Conservation (phyloP, 2,888 invertebrate genomes). For the Cerastoderma edule region DNA sequence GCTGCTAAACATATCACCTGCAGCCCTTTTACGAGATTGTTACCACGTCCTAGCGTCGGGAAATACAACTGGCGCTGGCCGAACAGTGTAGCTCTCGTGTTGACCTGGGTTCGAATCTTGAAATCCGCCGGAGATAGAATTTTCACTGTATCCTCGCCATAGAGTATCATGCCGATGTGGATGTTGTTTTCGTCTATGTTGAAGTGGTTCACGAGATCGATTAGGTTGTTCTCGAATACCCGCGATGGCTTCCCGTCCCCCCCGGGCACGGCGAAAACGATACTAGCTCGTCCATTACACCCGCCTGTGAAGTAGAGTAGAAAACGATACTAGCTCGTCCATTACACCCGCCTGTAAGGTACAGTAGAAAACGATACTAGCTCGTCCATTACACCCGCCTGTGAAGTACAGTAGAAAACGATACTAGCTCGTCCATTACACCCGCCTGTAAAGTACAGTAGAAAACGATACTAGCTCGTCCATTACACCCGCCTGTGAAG, state of each 20-base stretch:
- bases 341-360: too few species aligned
- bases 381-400: too few species aligned
- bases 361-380: too few species aligned
- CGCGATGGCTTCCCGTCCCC: neutral
- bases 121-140: neutral
- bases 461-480: too few species aligned
- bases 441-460: too few species aligned
- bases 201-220: neutral
- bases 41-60: neutral
- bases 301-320: conserved; percentile 3
- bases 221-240: neutral
- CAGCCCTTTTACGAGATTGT: neutral
- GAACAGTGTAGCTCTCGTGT: neutral
- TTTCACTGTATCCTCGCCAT: neutral
- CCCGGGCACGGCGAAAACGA: conserved; percentile 4
- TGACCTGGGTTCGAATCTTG: conserved; percentile 12
- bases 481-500: too few species aligned
- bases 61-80: neutral
- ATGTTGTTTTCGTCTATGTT: conserved; percentile 3
- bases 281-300: conserved; percentile 3
- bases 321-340: too few species aligned
- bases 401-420: too few species aligned
- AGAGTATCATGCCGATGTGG: conserved; percentile 8
- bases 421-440: too few species aligned
- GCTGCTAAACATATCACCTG: neutral